These are phyloP conservation scores for Ovis canadensis DNA, from an alignment of 2,113 vertebrate genomes.

Conservation along the genomic window DNA sequence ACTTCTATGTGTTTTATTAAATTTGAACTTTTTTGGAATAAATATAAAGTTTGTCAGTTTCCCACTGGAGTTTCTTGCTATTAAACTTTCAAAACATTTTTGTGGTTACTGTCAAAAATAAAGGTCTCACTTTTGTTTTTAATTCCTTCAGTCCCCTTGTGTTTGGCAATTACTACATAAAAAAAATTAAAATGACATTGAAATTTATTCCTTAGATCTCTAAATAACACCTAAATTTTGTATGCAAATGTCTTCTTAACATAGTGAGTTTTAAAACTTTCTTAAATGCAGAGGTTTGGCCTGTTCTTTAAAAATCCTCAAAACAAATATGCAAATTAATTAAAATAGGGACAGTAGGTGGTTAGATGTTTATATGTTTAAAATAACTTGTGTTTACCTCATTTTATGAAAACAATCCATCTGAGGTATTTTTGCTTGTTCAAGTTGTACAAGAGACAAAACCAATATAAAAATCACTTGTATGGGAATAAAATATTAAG, in stretches of 20 bases:
- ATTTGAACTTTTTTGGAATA: background rate
- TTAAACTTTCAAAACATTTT: conserved; percentile 3
- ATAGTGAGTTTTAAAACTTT: background rate
- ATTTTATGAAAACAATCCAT: background rate
- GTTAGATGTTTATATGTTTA: background rate
- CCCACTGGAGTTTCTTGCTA: background rate
- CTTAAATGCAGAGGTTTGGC: background rate
- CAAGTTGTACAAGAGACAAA: background rate
- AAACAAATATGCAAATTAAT: background rate
- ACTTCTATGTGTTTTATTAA: background rate
- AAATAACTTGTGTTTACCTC: background rate
- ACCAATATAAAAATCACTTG: background rate
- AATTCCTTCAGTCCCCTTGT: accelerated
- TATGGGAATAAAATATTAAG: background rate
- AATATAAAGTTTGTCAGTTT: background rate
- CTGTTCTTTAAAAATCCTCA: background rate
- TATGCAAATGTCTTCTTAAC: background rate
- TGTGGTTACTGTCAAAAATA: background rate
- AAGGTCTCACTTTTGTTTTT: background rate
- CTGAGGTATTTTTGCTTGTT: background rate
- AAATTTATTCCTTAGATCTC: background rate
- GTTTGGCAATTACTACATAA: background rate
- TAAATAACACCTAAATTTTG: background rate
- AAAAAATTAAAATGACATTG: background rate
- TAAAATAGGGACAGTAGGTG: background rate